A percentile compares a stretch with the other conserved stretches of the same genome.
Conservation (phyloP, 2,797 vertebrate species). For the Gallinago nigripennis region DNA sequence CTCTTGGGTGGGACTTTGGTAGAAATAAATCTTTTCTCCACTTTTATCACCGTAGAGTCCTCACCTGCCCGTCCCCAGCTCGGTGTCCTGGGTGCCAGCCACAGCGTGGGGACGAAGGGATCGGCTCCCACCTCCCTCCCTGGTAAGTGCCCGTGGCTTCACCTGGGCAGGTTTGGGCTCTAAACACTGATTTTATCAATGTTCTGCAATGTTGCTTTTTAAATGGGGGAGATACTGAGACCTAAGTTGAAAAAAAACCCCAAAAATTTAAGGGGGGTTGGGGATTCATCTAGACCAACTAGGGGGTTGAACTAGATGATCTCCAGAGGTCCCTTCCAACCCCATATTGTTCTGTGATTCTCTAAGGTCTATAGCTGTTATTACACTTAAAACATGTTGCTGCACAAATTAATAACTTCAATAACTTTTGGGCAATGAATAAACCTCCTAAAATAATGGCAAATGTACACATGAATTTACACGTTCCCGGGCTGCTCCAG, state of each 20-base stretch:
- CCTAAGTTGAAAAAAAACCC: not conserved
- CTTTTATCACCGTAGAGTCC: fast-evolving
- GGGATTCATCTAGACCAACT: no score
- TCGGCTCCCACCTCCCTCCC: fast-evolving
- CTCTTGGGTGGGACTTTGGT: not conserved
- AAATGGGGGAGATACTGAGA: not conserved
- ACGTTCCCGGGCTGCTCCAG: not conserved
- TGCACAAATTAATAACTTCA: not conserved
- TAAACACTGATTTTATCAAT: not conserved
- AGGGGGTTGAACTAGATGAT: no score
- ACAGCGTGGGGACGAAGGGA: fast-evolving
- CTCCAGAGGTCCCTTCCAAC: no score
- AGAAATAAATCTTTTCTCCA: fast-evolving
- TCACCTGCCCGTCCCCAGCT: not conserved
- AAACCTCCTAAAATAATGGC: not conserved
- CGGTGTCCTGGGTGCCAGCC: not conserved
- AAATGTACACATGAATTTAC: not conserved
- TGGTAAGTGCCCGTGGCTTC: fast-evolving
- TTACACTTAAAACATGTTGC: not conserved
- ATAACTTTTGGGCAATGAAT: not conserved
- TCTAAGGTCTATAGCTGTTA: not conserved
- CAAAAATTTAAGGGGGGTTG: not conserved
- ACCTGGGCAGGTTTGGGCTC: fast-evolving
- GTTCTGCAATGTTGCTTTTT: not conserved
- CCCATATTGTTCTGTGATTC: no score